Conservation (phyloP, 1,140 invertebrate species). For the Drosophila athabasca region DNA sequence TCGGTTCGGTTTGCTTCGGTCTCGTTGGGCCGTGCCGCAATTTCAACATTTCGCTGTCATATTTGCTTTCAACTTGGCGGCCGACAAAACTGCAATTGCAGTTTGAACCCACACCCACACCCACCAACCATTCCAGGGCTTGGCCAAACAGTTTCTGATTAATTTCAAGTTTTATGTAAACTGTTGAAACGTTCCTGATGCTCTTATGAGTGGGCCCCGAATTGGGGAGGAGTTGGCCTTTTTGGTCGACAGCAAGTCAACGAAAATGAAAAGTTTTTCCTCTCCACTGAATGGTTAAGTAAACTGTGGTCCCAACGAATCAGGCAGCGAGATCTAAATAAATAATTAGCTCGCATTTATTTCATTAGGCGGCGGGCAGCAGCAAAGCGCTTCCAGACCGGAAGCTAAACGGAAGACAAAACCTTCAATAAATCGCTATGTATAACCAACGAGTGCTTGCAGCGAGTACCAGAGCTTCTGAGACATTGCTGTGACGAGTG, state of each 20-base stretch:
- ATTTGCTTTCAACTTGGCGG: conserved; percentile 67
- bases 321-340: conserved; percentile 39
- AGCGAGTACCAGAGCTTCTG: too few species aligned
- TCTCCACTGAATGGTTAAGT: conserved; percentile 44
- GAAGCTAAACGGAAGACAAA: too few species aligned
- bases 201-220: conserved; percentile 31
- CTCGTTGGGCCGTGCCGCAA: conserved; percentile 13
- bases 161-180: conserved; percentile 78
- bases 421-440: too few species aligned
- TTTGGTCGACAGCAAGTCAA: conserved; percentile 5
- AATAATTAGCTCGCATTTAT: conserved; percentile 53
- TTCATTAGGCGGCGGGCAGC: conserved; percentile 28
- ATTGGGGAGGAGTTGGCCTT: conserved; percentile 13
- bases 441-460: too few species aligned
- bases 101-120: conserved; percentile 19
- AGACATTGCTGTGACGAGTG: too few species aligned
- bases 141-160: conserved; percentile 71
- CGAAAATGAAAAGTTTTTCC: conserved; percentile 50
- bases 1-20: too few species aligned
- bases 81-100: conserved; percentile 59
- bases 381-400: not conserved
- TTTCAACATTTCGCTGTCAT: conserved; percentile 49
- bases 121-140: not conserved
- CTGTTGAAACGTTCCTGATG: conserved; percentile 47
- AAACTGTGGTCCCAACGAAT: conserved; percentile 24